phyloP scores from a whole-genome alignment of 30 jellyfish, hydroid and myxozoan genomes.

The Hydractinia echinata region DNA sequence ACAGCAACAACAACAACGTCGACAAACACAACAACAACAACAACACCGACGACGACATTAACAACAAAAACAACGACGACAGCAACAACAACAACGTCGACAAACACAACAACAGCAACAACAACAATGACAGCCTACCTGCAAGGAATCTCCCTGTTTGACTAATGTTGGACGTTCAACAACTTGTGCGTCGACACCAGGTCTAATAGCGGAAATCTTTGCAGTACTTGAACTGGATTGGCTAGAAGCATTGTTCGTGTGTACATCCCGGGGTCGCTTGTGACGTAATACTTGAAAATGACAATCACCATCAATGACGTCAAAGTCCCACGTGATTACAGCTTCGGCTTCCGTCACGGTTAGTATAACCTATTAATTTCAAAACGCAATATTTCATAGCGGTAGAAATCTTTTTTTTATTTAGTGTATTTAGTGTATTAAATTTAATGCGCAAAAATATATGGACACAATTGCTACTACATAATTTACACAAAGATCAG shows the following conservation, averaged over 20 bases:
- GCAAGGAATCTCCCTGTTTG: constrained; percentile 91
- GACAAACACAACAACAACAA: no score
- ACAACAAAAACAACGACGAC: background rate
- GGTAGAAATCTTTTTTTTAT: no score
- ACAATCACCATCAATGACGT: constrained; percentile 95
- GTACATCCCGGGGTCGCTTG: constrained; percentile 94
- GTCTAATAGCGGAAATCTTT: constrained; percentile 57
- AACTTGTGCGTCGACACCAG: constrained; percentile 97
- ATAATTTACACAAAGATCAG: no score
- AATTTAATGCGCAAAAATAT: no score
- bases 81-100: background rate
- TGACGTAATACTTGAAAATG: constrained; percentile 80
- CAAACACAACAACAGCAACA: background rate
- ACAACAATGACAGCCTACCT: constrained; percentile 46
- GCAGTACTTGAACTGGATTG: constrained; percentile 70
- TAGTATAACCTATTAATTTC: constrained; percentile 57
- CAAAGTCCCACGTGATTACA: constrained; percentile 99
- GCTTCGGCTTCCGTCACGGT: constrained; percentile 95
- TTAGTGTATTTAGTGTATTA: no score
- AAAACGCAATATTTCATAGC: background rate
- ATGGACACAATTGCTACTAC: no score
- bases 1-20: no score
- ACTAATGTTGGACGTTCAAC: constrained; percentile 84
- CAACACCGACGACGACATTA: background rate
- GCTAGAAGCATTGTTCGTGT: constrained; percentile 65